phyloP scores from a whole-genome alignment of 2,888 invertebrate genomes.

The Cryptosula pallasiana region DNA sequence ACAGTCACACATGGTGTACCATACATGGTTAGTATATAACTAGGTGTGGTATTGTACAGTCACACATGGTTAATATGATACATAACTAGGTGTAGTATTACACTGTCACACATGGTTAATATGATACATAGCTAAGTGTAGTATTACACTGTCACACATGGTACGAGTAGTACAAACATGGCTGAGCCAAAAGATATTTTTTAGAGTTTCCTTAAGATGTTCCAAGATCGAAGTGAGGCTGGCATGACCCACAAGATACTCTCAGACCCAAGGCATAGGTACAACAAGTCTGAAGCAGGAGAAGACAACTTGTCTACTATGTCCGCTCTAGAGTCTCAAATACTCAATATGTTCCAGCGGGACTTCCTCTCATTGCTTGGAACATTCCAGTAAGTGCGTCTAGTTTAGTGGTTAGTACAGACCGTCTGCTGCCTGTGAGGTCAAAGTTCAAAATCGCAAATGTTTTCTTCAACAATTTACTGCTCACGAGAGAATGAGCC shows the following conservation, averaged over 20 bases:
- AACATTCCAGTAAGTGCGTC: constrained; percentile 47
- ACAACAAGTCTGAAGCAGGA: constrained; percentile 32
- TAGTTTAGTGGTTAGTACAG: too few relatives aligned
- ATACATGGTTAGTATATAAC: neutral
- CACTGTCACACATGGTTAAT: neutral
- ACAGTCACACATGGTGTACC: neutral
- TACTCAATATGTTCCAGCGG: constrained; percentile 51
- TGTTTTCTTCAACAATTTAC: too few relatives aligned
- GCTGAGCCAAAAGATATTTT: too few relatives aligned
- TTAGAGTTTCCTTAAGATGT: constrained; percentile 45
- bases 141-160: neutral
- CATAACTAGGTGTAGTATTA: too few relatives aligned
- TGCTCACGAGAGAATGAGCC: too few relatives aligned
- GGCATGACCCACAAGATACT: constrained; percentile 51
- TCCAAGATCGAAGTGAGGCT: constrained; percentile 51
- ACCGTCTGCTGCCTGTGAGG: too few relatives aligned
- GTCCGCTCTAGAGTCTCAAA: constrained; percentile 44
- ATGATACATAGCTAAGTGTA: neutral
- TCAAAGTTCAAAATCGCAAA: too few relatives aligned
- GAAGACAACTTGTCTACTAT: constrained; percentile 33
- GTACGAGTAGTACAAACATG: too few relatives aligned
- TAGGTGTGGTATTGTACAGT: neutral
- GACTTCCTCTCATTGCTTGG: constrained; percentile 50
- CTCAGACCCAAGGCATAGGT: constrained; percentile 47
- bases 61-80: neutral